These are phyloP conservation scores for Xyliphius kryptos DNA, from an alignment of 2,113 vertebrate species.

Conservation along the genomic window DNA sequence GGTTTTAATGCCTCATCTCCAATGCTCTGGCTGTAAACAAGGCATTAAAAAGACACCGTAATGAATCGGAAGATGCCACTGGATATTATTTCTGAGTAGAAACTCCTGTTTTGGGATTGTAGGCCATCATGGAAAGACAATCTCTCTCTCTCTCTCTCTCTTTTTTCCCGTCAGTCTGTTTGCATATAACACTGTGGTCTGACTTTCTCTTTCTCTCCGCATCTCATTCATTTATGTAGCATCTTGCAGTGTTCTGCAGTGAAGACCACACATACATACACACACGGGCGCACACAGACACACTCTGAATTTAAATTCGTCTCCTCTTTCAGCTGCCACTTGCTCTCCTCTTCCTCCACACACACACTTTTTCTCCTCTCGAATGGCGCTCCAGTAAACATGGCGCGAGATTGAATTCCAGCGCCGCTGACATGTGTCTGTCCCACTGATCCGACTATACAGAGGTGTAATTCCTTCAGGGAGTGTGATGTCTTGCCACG, in stretches of 20 bases:
- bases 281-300: conserved; percentile 34
- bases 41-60: too few relatives aligned
- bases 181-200: too few relatives aligned
- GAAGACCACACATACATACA: conserved; percentile 6
- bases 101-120: too few relatives aligned
- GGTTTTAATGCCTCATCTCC: too few relatives aligned
- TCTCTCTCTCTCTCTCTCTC: too few relatives aligned
- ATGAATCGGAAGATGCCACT: too few relatives aligned
- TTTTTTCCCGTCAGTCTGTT: too few relatives aligned
- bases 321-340: conserved; percentile 8
- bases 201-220: too few relatives aligned
- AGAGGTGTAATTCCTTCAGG: conserved; percentile 44
- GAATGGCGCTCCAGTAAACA: conserved; percentile 50
- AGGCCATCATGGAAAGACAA: too few relatives aligned
- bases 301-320: conserved; percentile 25
- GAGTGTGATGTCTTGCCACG: conserved; percentile 11
- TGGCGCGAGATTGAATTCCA: conserved; percentile 44
- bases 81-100: too few relatives aligned
- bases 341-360: conserved; percentile 9
- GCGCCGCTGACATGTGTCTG: conserved; percentile 41
- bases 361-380: conserved; percentile 7
- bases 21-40: too few relatives aligned
- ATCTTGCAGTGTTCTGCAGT: conserved; percentile 50
- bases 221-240: conserved; percentile 45
- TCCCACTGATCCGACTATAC: conserved; percentile 41